Percentiles rank a stretch among this genome's conserved stretches.
Conservation (phyloP, 2,888 invertebrate genomes). For the Artemia sinica region DNA sequence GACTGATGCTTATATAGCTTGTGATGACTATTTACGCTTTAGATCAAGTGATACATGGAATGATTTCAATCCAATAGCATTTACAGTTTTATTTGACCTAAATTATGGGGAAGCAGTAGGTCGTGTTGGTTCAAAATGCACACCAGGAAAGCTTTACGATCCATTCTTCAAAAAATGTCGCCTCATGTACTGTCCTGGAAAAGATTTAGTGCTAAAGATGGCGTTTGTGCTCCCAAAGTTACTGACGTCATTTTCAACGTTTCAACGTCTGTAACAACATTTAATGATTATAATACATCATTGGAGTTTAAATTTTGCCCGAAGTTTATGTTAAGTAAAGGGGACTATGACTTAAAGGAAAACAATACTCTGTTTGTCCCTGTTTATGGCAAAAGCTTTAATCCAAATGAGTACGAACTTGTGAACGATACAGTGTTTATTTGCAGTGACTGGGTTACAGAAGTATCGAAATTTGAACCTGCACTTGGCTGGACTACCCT, state of each 20-base stretch:
- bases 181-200: constrained; percentile 30
- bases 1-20: constrained; percentile 26
- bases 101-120: constrained; percentile 28
- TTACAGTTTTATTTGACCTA: constrained; percentile 34
- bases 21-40: constrained; percentile 27
- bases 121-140: constrained; percentile 28
- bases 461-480: constrained; percentile 30
- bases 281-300: constrained; percentile 20
- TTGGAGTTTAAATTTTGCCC: constrained; percentile 29
- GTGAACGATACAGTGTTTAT: constrained; percentile 31
- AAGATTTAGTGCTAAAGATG: constrained; percentile 28
- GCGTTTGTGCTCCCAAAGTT: constrained; percentile 28
- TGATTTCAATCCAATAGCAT: constrained; percentile 31
- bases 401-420: constrained; percentile 29
- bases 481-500: constrained; percentile 35
- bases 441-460: constrained; percentile 28
- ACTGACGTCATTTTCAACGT: constrained; percentile 23
- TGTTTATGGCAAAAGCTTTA: constrained; percentile 30
- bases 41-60: constrained; percentile 25
- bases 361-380: constrained; percentile 31
- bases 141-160: constrained; percentile 32
- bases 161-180: constrained; percentile 35
- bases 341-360: constrained; percentile 29
- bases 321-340: constrained; percentile 31
- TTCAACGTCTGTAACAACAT: neutral